These are phyloP conservation scores for Cyaniris semiargus DNA, from an alignment of 2,888 invertebrate genomes.

Conservation along the genomic window DNA sequence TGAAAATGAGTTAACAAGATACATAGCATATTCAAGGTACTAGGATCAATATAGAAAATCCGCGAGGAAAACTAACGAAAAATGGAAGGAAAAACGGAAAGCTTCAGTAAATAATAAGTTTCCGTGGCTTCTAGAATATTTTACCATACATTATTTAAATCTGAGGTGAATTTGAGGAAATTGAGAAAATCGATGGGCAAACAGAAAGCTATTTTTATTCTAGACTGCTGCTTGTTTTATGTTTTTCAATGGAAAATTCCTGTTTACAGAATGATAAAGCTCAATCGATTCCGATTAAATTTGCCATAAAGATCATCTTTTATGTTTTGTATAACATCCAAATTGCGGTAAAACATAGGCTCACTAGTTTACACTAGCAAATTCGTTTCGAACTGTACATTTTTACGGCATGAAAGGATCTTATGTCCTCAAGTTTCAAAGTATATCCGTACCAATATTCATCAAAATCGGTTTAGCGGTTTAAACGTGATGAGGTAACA, in stretches of 20 bases:
- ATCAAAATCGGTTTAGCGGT: too few species aligned
- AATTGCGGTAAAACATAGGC: too few species aligned
- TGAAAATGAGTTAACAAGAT: too few species aligned
- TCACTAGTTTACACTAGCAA: too few species aligned
- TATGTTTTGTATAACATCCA: too few species aligned
- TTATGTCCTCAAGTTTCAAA: too few species aligned
- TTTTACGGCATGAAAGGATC: too few species aligned
- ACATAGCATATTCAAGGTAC: background rate
- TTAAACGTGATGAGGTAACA: too few species aligned
- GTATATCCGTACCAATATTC: too few species aligned
- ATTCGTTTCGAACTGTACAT: too few species aligned
- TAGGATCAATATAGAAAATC: background rate
- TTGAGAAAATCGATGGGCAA: conserved; percentile 15
- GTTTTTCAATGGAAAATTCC: background rate
- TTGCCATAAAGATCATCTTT: too few species aligned
- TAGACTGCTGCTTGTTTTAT: background rate
- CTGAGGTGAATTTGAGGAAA: conserved; percentile 17
- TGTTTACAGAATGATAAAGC: background rate
- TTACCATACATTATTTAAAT: conserved; percentile 27
- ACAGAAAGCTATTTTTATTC: conserved; percentile 3
- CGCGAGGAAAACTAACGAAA: background rate
- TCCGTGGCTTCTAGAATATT: conserved; percentile 25
- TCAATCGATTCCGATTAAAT: too few species aligned
- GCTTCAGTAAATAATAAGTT: conserved; percentile 23
- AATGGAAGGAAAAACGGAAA: background rate